These are phyloP conservation scores for Recurvirostra avosetta DNA, from an alignment of 2,113 vertebrate genomes.

Conservation along the genomic window DNA sequence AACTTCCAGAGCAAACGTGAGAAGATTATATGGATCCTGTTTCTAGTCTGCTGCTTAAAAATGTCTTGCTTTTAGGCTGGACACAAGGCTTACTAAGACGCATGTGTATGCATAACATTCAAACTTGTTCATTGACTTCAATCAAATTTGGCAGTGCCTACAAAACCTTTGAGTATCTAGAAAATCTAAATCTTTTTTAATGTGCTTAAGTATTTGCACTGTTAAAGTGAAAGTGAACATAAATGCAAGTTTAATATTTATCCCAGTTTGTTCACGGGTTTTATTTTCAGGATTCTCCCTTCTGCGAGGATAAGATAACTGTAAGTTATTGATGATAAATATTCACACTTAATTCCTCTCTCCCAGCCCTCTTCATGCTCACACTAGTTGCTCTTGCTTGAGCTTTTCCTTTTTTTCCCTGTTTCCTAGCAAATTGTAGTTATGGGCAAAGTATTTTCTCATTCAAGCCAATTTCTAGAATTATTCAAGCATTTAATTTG, in stretches of 20 bases:
- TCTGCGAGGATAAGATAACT: neutral
- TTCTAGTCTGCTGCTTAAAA: neutral
- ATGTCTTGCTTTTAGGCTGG: neutral
- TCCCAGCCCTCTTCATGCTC: neutral
- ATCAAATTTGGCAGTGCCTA: neutral
- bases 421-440: neutral
- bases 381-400: neutral
- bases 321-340: neutral
- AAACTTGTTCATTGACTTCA: neutral
- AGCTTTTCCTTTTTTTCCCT: neutral
- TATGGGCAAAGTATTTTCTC: neutral
- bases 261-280: neutral
- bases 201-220: neutral
- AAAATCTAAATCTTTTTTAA: neutral
- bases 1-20: neutral
- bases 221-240: neutral
- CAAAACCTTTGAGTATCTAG: neutral
- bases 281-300: neutral
- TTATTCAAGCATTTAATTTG: constrained; percentile 20
- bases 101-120: neutral
- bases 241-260: neutral
- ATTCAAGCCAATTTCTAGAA: neutral
- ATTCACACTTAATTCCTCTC: neutral
- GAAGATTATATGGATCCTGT: neutral
- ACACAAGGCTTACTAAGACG: neutral